Conservation (phyloP, 2,113 vertebrate species). For the Otis tarda region DNA sequence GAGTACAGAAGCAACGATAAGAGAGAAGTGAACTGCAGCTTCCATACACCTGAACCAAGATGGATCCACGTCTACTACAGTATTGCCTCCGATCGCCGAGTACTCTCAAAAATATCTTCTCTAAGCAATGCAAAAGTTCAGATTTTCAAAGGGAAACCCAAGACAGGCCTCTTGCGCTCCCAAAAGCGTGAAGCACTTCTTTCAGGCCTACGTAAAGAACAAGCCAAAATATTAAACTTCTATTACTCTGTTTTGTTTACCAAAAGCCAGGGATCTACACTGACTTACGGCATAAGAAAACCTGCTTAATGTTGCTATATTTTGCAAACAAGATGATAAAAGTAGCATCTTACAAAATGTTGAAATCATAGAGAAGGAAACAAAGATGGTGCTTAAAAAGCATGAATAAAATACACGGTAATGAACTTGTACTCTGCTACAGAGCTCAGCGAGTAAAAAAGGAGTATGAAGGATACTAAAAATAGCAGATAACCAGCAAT, state of each 20-base stretch:
- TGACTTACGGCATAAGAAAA: neutral
- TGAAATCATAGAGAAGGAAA: neutral
- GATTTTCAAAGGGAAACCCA: neutral
- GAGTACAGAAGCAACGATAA: neutral
- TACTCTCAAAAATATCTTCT: neutral
- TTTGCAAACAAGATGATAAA: neutral
- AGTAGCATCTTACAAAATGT: neutral
- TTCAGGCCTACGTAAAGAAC: neutral
- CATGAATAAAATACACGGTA: neutral
- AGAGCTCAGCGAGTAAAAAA: neutral
- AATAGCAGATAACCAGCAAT: constrained; percentile 36
- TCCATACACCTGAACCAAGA: neutral
- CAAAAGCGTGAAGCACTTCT: neutral
- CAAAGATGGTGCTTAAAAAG: neutral
- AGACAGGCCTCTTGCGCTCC: neutral
- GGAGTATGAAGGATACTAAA: neutral
- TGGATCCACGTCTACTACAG: neutral
- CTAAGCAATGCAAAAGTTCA: neutral
- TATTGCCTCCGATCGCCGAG: neutral
- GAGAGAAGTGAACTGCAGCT: neutral
- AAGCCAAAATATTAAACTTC: neutral
- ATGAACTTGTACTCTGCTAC: neutral
- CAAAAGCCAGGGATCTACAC: neutral
- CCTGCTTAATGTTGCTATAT: neutral
- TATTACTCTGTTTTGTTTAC: neutral